Percentiles rank a stretch among this genome's conserved stretches.
phyloP scores from a whole-genome alignment of 1,140 invertebrate species.

The Nasonia giraulti region DNA sequence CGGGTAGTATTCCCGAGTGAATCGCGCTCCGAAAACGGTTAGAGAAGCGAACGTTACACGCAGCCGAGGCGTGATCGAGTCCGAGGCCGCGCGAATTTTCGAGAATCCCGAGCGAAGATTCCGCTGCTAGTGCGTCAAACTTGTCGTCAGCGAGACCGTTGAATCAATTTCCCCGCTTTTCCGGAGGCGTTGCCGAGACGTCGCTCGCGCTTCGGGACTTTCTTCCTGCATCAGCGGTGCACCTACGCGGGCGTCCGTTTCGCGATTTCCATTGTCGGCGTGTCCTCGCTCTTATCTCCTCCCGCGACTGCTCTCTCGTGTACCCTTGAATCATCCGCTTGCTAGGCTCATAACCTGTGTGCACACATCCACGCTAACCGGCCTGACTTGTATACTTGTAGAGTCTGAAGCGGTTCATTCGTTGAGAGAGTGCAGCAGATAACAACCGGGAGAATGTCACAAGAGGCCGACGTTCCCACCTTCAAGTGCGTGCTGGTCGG shows the following conservation, averaged over 20 bases:
- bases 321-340: not conserved
- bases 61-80: constrained; percentile 4
- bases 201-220: not conserved
- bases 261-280: not conserved
- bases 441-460: constrained; percentile 74
- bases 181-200: not conserved
- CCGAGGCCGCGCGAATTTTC: constrained; percentile 1
- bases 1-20: no score
- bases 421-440: not conserved
- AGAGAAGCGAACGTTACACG: not conserved
- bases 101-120: not conserved
- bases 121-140: not conserved
- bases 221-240: not conserved
- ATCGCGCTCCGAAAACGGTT: not conserved
- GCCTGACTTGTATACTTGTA: constrained; percentile 25
- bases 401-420: constrained; percentile 11
- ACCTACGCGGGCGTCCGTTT: not conserved
- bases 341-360: not conserved
- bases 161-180: not conserved
- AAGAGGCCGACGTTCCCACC: constrained; percentile 86
- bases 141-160: not conserved
- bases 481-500: constrained; percentile 99
- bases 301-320: not conserved
- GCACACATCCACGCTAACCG: not conserved
- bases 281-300: constrained; percentile 15